phyloP scores from a whole-genome alignment of 2,888 invertebrate species.

The Sisyra nigra region DNA sequence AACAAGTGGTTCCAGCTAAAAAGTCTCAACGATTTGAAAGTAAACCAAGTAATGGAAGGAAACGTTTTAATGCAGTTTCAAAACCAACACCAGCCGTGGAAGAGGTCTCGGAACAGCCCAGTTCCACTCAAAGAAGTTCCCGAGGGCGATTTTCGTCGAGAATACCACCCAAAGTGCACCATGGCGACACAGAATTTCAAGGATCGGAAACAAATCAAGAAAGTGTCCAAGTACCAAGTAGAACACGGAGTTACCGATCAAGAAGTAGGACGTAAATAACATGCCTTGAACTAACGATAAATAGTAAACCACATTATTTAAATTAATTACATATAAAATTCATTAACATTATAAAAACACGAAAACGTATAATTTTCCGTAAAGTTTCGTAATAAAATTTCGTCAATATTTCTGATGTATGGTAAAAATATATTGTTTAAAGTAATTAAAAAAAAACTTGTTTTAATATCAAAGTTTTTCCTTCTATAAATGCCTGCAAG shows the following conservation, averaged over 20 bases:
- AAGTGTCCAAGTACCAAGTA: slow-evolving; percentile 4
- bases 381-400: too few relatives aligned
- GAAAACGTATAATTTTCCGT: too few relatives aligned
- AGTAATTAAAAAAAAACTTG: too few relatives aligned
- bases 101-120: neutral
- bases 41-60: neutral
- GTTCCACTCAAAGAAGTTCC: neutral
- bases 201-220: slow-evolving; percentile 8
- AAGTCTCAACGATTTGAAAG: too few relatives aligned
- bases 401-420: too few relatives aligned
- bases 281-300: neutral
- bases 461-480: too few relatives aligned
- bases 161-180: neutral
- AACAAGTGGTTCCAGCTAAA: too few relatives aligned
- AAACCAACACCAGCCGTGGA: neutral
- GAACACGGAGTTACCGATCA: slow-evolving; percentile 4
- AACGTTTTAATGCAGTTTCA: neutral
- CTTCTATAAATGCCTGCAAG: too few relatives aligned
- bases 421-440: too few relatives aligned
- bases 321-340: too few relatives aligned
- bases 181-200: slow-evolving; percentile 3
- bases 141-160: neutral
- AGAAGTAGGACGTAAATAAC: slow-evolving; percentile 6
- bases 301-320: too few relatives aligned
- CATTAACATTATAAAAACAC: too few relatives aligned